These are phyloP conservation scores for Linnaemya tessellans DNA, from an alignment of 2,888 invertebrate genomes.

Conservation along the genomic window DNA sequence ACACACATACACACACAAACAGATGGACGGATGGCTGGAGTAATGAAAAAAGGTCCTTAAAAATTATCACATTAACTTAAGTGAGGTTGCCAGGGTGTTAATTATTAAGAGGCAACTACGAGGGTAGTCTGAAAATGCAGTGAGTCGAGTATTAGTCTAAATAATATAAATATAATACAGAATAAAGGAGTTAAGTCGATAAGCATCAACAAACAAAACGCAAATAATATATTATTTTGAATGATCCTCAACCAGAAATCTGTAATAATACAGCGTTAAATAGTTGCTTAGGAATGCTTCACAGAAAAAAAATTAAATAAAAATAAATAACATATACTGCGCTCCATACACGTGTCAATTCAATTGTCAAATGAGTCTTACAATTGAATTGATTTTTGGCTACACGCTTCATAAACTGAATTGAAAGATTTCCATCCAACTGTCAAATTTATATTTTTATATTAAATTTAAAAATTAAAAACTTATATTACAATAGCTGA, in stretches of 20 bases:
- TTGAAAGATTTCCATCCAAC: no score
- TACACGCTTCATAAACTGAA: no score
- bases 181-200: neutral
- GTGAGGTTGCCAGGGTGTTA: slow-evolving; percentile 6
- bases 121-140: neutral
- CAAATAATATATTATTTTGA: neutral
- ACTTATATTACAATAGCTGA: no score
- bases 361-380: no score
- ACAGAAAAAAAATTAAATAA: no score
- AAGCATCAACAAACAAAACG: neutral
- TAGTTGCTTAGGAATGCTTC: no score
- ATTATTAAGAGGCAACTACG: neutral
- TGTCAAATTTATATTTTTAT: no score
- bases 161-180: neutral
- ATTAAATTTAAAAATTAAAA: no score
- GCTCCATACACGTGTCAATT: no score
- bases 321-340: no score
- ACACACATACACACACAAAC: neutral
- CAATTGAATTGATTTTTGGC: no score
- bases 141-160: neutral
- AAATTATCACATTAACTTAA: neutral
- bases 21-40: neutral
- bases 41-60: slow-evolving; percentile 40
- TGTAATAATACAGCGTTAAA: neutral
- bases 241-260: neutral